Base-by-base conservation (phyloP, 2,113 vertebrate genomes). In the Carassius carassius region DNA sequence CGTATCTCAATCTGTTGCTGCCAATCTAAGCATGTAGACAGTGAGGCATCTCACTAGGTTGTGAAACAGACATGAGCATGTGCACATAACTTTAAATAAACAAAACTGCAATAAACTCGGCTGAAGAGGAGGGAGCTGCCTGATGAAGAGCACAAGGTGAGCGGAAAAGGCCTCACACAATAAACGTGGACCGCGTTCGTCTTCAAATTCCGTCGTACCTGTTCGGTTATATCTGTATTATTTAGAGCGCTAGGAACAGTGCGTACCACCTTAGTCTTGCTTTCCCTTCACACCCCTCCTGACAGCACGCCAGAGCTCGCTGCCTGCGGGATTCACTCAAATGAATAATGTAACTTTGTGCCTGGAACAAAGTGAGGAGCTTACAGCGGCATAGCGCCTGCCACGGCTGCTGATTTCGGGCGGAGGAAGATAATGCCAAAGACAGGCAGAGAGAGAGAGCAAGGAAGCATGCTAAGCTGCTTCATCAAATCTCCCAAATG, bases 401-500 rank as follows among this genome's bases (percentile, higher is more conserved):
- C 81, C 84, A 84, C 12, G 84, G 72, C 78, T 81, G 73, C 84
- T 87, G 88, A 85, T 86, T 84, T 84, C 74, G 74, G 81, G 82
- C 81, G 72, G 54, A 37, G 17, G 10, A 63, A 85, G 84, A 86
- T 82, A 87, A 86, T 84, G 78, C 81, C 69, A 86, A 81, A 84
- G 79, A 81, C 81, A 82, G 75, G 11, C 23, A 80, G 25, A 67
- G 32, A 51, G 74, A 54, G 58, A 17, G 73, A 41, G 69, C 25
- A 63, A 67, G 49, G 35, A 51, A 62, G 63, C 44, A 77, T 16
- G 84, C 74, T 86, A 88, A 89, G 85, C 83, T 54, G 87, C 85
- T 88, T 84, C 82, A 86, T 88, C 85, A 86, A 85, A 82, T 84
- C 88, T 89, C 81, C 81, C 86, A 78, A 87, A 87, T 76, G 85